These are phyloP conservation scores for Egretta garzetta DNA, from an alignment of 2,113 vertebrate species.

Conservation along the genomic window DNA sequence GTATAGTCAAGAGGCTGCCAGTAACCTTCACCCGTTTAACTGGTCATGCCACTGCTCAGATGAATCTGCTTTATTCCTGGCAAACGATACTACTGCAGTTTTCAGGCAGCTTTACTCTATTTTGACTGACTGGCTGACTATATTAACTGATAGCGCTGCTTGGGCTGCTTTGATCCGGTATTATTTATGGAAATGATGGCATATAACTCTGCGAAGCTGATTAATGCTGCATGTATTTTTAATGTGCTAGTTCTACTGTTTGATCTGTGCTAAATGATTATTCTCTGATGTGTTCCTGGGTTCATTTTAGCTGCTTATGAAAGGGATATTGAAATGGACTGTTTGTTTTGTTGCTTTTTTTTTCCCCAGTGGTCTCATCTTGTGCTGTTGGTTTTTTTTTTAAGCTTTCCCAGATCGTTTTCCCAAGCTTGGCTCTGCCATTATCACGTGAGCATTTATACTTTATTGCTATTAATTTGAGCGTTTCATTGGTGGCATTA, in stretches of 20 bases:
- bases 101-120: slow-evolving; percentile 56
- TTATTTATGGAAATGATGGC: slow-evolving; percentile 70
- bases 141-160: slow-evolving; percentile 63
- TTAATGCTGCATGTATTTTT: slow-evolving; percentile 68
- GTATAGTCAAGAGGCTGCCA: not conserved
- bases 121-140: slow-evolving; percentile 51
- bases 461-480: slow-evolving; percentile 43
- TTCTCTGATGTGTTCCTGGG: slow-evolving; percentile 46
- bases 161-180: slow-evolving; percentile 65
- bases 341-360: slow-evolving; percentile 38
- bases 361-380: not conserved
- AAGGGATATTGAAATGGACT: slow-evolving; percentile 51
- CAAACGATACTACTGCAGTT: not conserved
- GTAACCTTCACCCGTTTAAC: slow-evolving; percentile 32
- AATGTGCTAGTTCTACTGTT: slow-evolving; percentile 56
- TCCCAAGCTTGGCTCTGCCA: not conserved
- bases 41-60: slow-evolving; percentile 27
- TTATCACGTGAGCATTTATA: not conserved
- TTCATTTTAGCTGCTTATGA: slow-evolving; percentile 24
- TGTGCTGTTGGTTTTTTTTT: not conserved
- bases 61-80: slow-evolving; percentile 48
- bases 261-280: slow-evolving; percentile 67
- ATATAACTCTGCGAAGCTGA: slow-evolving; percentile 47
- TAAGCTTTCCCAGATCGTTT: not conserved
- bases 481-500: not conserved